Percentiles rank a stretch among this genome's conserved stretches.
phyloP scores from a whole-genome alignment of 2,888 invertebrate species.

The Watsonalla binaria region DNA sequence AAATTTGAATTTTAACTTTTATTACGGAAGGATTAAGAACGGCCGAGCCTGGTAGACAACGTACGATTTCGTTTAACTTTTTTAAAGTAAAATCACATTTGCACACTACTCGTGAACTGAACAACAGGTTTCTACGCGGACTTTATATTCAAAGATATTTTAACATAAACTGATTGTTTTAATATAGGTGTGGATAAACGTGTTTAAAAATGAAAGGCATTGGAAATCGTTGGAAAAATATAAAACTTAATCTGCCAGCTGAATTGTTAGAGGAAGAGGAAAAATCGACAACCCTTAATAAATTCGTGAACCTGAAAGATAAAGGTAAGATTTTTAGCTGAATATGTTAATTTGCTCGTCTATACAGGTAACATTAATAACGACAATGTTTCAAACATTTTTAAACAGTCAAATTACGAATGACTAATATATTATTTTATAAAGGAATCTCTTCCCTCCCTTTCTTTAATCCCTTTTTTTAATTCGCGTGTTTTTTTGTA shows the following conservation, averaged over 20 bases:
- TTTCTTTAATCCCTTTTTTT: no score
- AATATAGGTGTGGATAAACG: slow-evolving; percentile 2
- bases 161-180: background rate
- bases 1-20: background rate
- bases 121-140: slow-evolving; percentile 23
- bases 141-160: slow-evolving; percentile 2
- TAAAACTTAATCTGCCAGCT: slow-evolving; percentile 46
- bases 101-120: slow-evolving; percentile 13
- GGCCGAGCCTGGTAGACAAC: slow-evolving; percentile 9
- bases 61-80: slow-evolving; percentile 36
- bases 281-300: slow-evolving; percentile 32
- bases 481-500: no score
- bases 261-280: slow-evolving; percentile 30
- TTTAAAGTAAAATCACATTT: slow-evolving; percentile 26
- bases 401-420: no score
- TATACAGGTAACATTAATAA: background rate
- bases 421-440: no score
- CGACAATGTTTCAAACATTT: no score
- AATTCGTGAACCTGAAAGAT: slow-evolving; percentile 45
- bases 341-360: background rate
- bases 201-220: slow-evolving; percentile 41
- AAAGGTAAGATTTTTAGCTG: slow-evolving; percentile 43
- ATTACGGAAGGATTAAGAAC: slow-evolving; percentile 31
- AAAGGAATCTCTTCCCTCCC: no score
- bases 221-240: slow-evolving; percentile 57